These are phyloP conservation scores for Mystacornis crossleyi DNA, from an alignment of 2,113 vertebrate species.

Conservation along the genomic window DNA sequence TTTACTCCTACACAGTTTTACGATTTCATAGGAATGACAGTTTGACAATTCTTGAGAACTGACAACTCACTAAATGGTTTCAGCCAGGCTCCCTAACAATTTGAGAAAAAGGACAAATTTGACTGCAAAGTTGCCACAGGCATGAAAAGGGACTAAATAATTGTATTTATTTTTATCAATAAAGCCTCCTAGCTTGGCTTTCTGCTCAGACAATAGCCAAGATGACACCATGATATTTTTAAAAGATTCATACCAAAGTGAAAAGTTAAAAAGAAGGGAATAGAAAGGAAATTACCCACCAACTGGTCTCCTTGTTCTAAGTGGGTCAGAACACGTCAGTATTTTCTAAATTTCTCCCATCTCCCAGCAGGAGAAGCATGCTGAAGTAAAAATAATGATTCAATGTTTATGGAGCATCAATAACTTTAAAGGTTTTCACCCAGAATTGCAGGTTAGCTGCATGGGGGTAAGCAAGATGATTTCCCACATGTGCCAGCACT, in stretches of 20 bases:
- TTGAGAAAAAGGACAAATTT: background rate
- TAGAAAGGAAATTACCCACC: constrained; percentile 28
- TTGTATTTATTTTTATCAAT: background rate
- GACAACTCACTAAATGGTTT: background rate
- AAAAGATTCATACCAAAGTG: background rate
- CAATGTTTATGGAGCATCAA: background rate
- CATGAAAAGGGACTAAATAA: background rate
- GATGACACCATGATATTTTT: background rate
- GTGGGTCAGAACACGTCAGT: background rate
- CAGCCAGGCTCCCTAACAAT: background rate
- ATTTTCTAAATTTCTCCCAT: constrained; percentile 1
- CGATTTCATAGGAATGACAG: background rate
- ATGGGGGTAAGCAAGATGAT: background rate
- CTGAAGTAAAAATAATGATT: constrained; percentile 26
- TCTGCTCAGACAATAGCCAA: background rate
- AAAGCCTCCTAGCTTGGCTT: background rate
- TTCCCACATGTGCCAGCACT: background rate
- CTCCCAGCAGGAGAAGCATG: background rate
- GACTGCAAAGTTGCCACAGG: background rate
- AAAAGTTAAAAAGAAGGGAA: background rate
- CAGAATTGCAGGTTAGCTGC: background rate
- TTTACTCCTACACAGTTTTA: background rate
- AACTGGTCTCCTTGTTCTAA: background rate
- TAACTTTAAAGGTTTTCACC: background rate
- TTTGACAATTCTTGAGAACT: background rate